Evolutionary conservation across 2,113 vertebrate genomes (phyloP), one percentile per base, ranked within the genome.

Genomic region (Phylloscopus whistleri): DNA sequence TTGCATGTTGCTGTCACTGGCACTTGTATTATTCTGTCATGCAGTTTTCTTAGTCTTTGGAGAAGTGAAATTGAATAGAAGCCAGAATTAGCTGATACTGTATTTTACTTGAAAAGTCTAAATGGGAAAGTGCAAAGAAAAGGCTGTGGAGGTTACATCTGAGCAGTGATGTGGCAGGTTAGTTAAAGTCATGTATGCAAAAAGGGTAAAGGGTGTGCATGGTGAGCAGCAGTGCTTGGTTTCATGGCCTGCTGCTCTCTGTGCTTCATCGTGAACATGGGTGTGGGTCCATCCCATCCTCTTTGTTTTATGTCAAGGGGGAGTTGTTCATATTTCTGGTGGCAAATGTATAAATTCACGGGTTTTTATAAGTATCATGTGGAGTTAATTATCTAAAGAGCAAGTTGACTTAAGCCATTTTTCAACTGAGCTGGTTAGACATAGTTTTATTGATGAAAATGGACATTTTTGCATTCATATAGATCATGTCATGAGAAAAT

Each of bases 221-320:
- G n/a, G 35, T 46, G 48, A 55, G 48, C n/a, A 70, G 16, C 60
- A 63, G 43, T 16, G 30, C 59, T 69, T 80, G 33, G 41, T 51
- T 89, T 89, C 60, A 7, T 24, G 37, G 30, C 68, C 43, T 92
- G 24, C 39, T 78, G 12, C 35, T 22, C 20, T 78, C n/a, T 72
- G 27, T 56, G 31, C 43, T 48, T 20, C 6, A 0, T 72, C 0
- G 0, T 3, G 2, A 41, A 3, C 20, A n/a, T 9, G 46, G 11
- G 7, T 80, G 16, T 16, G 6, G 69, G 55, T 74, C 51, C 5
- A 2, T 58, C 9, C 31, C 16, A 4, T 21, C 39, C 37, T 63
- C 37, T 59, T 60, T 9, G 21, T 33, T 80, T 59, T 28, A 27
- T 30, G 30, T 33, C 9, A 63, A 56, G 7, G 26, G 11, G 16